Percentiles rank a stretch among this genome's conserved stretches.
Conservation (phyloP, 1,140 invertebrate species). For the Listronotus bonariensis region DNA sequence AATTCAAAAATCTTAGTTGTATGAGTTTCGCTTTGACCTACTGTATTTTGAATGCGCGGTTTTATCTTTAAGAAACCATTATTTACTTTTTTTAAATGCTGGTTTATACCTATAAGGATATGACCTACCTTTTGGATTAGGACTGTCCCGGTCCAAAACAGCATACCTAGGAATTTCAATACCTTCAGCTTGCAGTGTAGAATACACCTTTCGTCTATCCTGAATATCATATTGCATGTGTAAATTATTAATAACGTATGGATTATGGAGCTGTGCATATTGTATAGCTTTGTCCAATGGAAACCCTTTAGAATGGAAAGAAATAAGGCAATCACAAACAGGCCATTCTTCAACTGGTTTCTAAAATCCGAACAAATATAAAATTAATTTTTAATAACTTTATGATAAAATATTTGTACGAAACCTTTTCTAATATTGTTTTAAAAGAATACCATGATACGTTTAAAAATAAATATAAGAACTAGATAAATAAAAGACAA, state of each 20-base stretch:
- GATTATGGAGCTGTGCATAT: conserved; percentile 91
- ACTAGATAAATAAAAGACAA: too few relatives aligned
- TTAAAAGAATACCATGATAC: too few relatives aligned
- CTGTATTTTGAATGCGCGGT: too few relatives aligned
- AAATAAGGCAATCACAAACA: conserved; percentile 95
- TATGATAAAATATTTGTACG: too few relatives aligned
- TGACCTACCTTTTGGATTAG: conserved; percentile 81
- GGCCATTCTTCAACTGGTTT: conserved; percentile 98
- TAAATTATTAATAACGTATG: conserved; percentile 98
- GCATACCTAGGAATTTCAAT: conserved; percentile 98
- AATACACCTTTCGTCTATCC: conserved; percentile 93
- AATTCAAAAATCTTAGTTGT: too few relatives aligned
- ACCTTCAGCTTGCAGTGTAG: conserved; percentile 90
- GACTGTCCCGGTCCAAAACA: conserved; percentile 91
- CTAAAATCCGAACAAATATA: conserved; percentile 60
- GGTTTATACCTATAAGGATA: too few relatives aligned
- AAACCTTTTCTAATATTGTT: too few relatives aligned
- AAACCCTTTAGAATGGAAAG: conserved; percentile 98
- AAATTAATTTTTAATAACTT: too few relatives aligned
- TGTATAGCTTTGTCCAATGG: conserved; percentile 97
- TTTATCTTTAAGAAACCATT: too few relatives aligned
- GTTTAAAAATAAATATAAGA: too few relatives aligned
- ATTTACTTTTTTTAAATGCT: too few relatives aligned
- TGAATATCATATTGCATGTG: conserved; percentile 98
- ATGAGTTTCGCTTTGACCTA: too few relatives aligned